phyloP scores from a whole-genome alignment of 2,797 vertebrate genomes.

The Steatocranus sp. region DNA sequence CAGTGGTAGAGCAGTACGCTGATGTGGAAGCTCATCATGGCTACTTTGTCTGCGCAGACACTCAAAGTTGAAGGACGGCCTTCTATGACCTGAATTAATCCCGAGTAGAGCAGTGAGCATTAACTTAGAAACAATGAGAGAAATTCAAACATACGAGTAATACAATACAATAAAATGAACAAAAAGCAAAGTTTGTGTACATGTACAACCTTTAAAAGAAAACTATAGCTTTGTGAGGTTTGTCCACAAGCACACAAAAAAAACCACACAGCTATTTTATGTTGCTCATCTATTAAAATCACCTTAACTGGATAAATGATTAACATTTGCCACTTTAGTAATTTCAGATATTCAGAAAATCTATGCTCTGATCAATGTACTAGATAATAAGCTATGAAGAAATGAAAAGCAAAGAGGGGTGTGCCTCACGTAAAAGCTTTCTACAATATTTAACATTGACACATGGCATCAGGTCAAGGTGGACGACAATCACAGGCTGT shows the following conservation, averaged over 20 bases:
- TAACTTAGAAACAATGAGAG: background rate
- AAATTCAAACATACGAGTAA: background rate
- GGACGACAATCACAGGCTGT: background rate
- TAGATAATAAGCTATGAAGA: background rate
- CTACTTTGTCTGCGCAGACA: slow-evolving; percentile 96
- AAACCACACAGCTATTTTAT: background rate
- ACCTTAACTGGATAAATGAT: background rate
- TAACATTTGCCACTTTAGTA: background rate
- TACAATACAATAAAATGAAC: background rate
- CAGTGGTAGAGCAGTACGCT: slow-evolving; percentile 91
- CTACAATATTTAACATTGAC: background rate
- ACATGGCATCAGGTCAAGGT: background rate
- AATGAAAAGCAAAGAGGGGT: background rate
- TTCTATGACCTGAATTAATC: slow-evolving; percentile 73
- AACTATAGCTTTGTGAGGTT: background rate
- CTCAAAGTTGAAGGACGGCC: slow-evolving; percentile 99
- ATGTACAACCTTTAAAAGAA: background rate
- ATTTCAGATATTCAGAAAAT: background rate
- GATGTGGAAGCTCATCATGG: slow-evolving; percentile 90
- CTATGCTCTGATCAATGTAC: background rate
- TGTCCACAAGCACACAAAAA: background rate
- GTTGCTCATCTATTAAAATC: background rate
- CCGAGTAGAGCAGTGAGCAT: slow-evolving; percentile 12
- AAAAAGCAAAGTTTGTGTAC: background rate
- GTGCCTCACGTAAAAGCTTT: background rate